Conservation (phyloP, 2,113 vertebrate species). For the Machaerirhynchus nigripectus region DNA sequence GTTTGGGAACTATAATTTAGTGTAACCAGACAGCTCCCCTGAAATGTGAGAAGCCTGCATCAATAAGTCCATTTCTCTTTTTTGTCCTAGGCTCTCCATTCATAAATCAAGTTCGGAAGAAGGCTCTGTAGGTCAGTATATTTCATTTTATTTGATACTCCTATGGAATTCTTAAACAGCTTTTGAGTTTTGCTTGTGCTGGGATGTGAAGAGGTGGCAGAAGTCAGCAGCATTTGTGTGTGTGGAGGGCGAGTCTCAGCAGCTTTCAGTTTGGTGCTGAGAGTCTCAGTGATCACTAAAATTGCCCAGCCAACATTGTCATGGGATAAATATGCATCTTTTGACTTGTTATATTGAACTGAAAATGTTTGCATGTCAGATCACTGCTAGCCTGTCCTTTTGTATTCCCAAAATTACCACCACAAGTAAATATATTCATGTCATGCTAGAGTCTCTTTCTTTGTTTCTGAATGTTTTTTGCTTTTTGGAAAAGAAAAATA, state of each 20-base stretch:
- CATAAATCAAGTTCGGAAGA: conserved; percentile 97
- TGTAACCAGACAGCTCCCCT: conserved; percentile 19
- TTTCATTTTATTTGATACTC: conserved; percentile 36
- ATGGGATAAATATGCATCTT: background rate
- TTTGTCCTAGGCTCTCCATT: conserved; percentile 81
- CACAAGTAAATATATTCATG: background rate
- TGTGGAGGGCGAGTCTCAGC: background rate
- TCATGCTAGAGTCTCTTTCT: background rate
- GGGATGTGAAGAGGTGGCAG: background rate
- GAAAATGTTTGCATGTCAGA: background rate
- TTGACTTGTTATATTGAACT: background rate
- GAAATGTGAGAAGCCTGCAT: conserved; percentile 24
- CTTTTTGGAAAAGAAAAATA: background rate
- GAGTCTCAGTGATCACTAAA: background rate
- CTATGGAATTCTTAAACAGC: conserved; percentile 16
- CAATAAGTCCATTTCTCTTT: conserved; percentile 45
- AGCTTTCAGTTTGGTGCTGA: background rate
- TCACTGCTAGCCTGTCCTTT: background rate
- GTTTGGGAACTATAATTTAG: conserved; percentile 48
- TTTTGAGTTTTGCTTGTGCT: background rate
- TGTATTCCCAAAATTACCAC: background rate
- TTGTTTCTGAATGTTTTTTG: background rate
- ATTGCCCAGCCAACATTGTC: background rate
- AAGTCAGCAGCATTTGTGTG: background rate
- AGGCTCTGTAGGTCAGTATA: conserved; percentile 85